Conservation (phyloP, 2,797 vertebrate genomes). For the Lagocephalus sceleratus region DNA sequence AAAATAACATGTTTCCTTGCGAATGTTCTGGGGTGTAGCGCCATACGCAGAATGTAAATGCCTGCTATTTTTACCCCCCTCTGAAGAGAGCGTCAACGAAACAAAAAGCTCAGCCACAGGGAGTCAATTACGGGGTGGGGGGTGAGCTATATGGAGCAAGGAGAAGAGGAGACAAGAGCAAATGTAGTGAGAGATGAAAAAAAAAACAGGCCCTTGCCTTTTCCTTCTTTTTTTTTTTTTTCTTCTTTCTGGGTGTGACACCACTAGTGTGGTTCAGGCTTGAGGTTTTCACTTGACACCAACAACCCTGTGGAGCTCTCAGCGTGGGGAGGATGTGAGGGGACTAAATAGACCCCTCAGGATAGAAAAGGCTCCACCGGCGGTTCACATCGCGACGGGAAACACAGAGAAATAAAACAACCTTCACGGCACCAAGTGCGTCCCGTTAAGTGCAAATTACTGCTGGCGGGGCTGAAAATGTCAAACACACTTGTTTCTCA, state of each 20-base stretch:
- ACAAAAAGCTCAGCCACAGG: conserved; percentile 5
- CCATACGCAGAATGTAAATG: conserved; percentile 24
- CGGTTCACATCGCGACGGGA: conserved; percentile 21
- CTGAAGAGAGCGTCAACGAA: not conserved
- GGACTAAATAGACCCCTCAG: conserved; percentile 49
- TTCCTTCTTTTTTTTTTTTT: conserved; percentile 34
- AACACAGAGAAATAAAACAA: conserved; percentile 17
- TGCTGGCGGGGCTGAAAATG: conserved; percentile 15
- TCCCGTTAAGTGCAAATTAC: conserved; percentile 21
- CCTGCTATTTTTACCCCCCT: conserved; percentile 35
- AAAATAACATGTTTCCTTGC: conserved; percentile 49
- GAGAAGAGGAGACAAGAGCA: conserved; percentile 29
- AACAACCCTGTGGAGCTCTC: conserved; percentile 39
- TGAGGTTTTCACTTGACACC: conserved; percentile 53
- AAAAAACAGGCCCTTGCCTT: conserved; percentile 4
- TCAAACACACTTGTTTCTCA: conserved; percentile 14
- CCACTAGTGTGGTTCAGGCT: conserved; percentile 54
- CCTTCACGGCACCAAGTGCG: conserved; percentile 4
- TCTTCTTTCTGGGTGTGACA: conserved; percentile 58
- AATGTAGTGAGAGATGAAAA: conserved; percentile 3
- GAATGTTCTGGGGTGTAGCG: conserved; percentile 27
- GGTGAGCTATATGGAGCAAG: conserved; percentile 1
- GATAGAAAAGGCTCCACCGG: conserved; percentile 24
- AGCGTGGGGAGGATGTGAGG: conserved; percentile 27
- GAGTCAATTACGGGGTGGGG: conserved; percentile 19